Evolutionary conservation across 1,140 invertebrate genomes (phyloP).

Genomic region (Lepidurus packardi): DNA sequence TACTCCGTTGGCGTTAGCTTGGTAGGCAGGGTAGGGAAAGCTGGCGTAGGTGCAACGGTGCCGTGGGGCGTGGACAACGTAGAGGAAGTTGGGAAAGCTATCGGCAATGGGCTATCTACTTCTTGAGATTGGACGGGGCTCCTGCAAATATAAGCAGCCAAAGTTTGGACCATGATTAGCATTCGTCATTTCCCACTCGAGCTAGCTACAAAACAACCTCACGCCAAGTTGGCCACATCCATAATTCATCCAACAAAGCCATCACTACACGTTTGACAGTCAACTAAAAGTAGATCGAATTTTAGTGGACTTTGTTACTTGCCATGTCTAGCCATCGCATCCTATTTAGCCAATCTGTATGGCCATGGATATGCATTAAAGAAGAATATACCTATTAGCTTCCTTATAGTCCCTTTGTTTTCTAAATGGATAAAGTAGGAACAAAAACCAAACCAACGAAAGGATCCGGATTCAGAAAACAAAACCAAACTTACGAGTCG

Average conservation of each 20-base stretch:
- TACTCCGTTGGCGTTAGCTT: slow-evolving; percentile 32
- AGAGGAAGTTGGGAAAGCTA: slow-evolving; percentile 12
- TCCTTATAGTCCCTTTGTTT: neutral
- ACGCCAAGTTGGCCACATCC: neutral
- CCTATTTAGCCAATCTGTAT: slow-evolving; percentile 8
- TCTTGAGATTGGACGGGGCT: slow-evolving; percentile 30
- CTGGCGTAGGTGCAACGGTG: slow-evolving; percentile 33
- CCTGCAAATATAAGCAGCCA: neutral
- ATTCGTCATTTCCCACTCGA: neutral
- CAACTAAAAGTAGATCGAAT: neutral
- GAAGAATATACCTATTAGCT: neutral
- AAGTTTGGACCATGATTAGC: neutral
- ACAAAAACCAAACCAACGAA: too few relatives aligned
- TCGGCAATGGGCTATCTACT: slow-evolving; percentile 21
- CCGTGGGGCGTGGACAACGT: neutral
- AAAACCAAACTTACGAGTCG: slow-evolving; percentile 29
- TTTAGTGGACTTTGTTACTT: neutral
- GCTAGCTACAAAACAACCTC: neutral
- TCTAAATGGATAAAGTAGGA: neutral
- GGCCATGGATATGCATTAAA: slow-evolving; percentile 19
- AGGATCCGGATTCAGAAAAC: neutral
- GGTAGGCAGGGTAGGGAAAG: slow-evolving; percentile 37
- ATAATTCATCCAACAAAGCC: neutral
- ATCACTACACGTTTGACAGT: too few relatives aligned
- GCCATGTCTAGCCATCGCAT: neutral